A percentile compares a stretch with the other conserved stretches of the same genome.
Conservation (phyloP, 2,888 invertebrate genomes). For the Thera obeliscata region DNA sequence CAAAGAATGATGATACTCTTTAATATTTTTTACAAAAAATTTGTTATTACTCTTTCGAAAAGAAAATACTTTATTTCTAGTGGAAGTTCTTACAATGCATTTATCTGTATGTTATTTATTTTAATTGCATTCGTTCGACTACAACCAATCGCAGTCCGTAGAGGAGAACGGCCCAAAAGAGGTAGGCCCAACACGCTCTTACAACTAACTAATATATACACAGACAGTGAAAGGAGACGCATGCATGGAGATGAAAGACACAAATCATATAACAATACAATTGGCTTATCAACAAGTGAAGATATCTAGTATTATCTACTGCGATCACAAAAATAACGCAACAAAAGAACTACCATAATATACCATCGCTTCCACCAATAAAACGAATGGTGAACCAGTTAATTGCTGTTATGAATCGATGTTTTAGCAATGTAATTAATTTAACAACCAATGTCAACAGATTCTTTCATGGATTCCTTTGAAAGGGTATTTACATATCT, state of each 20-base stretch:
- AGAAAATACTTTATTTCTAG: conserved; percentile 73
- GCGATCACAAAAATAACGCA: conserved; percentile 10
- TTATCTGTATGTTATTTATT: conserved; percentile 83
- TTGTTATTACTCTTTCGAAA: conserved; percentile 67
- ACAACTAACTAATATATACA: conserved; percentile 54
- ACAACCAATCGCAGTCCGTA: conserved; percentile 85
- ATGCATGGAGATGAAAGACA: conserved; percentile 51
- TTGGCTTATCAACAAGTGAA: conserved; percentile 21
- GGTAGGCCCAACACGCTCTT: conserved; percentile 79
- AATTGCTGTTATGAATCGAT: conserved; percentile 29
- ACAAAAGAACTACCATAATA: conserved; percentile 7
- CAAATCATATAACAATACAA: conserved; percentile 26
- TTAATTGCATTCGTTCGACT: conserved; percentile 85
- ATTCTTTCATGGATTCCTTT: conserved; percentile 73
- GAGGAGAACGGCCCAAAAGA: conserved; percentile 83
- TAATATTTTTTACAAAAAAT: conserved; percentile 62
- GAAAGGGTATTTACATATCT: conserved; percentile 73
- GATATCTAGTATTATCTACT: conserved; percentile 15
- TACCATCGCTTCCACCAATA: conserved; percentile 29
- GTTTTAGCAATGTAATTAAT: conserved; percentile 43
- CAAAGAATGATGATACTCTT: conserved; percentile 75
- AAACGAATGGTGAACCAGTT: conserved; percentile 24
- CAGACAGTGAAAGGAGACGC: conserved; percentile 61
- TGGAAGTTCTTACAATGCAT: conserved; percentile 80
- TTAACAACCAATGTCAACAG: conserved; percentile 73